Base-by-base conservation (phyloP, 2,797 vertebrate species). In the Manis pentadactyla region DNA sequence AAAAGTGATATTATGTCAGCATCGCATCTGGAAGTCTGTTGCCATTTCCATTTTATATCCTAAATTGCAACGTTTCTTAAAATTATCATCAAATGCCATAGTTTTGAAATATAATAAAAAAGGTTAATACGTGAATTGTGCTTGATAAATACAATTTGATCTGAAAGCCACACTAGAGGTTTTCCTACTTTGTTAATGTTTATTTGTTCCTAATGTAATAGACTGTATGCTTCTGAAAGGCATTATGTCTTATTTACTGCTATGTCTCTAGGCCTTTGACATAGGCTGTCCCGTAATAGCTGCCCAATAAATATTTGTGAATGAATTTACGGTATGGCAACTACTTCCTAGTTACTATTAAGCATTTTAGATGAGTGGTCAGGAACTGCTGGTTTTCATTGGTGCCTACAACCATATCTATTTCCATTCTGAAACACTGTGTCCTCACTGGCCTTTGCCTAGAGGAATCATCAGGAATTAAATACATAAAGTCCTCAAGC, bases 1-100 rank as follows among this genome's bases (percentile, higher is more conserved):
- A 98, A 98, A 95, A 98, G 98, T 98, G 94, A 97, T 98, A 98
- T 97, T 98, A 96, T 96, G 88, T 97, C 95, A 93, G 89, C 93
- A 84, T 61, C 97, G 90, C 83, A 97, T 96, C 97, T 95, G 90
- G 90, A 97, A 39, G 90, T 97, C 95, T 98, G 91, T 97, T 94
- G 94, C 77, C 95, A 39, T 97, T 81, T 64, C 68, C 68, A 74
- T 96, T 93, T 97, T 96, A 96, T 96, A 79, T 93, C 85, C 69
- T 97, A 96, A 95, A 93, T 78, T 95, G 71, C n/a, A 49, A n/a
- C 27, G 27, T 59, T 96, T 97, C 98, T 97, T 86, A 90, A 97
- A 98, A 97, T 94, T 86, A 83, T 87, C 61, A 63, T 75, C 19
- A 57, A 92, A 92, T 85, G 42, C 23, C 34, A 92, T 57, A 27